Conservation (phyloP, 2,797 vertebrate species). For the Gadopsis marmoratus region DNA sequence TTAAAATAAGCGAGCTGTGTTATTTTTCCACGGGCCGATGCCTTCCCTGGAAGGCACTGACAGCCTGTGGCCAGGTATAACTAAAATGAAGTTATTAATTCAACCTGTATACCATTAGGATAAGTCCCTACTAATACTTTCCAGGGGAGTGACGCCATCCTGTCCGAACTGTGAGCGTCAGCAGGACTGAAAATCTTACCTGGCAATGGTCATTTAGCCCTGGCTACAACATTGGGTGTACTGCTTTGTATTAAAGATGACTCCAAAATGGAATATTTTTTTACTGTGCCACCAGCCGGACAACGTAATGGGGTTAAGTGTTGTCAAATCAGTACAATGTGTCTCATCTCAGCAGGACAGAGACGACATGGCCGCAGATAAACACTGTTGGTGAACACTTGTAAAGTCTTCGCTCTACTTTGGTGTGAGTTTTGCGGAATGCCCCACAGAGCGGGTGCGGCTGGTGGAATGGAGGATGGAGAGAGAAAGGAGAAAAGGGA, state of each 20-base stretch:
- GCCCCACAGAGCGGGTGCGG: neutral
- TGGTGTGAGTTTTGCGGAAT: constrained; percentile 14
- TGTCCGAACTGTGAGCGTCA: constrained; percentile 44
- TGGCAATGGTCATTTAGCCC: constrained; percentile 54
- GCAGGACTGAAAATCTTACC: constrained; percentile 58
- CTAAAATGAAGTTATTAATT: constrained; percentile 54
- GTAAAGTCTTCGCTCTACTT: constrained; percentile 17
- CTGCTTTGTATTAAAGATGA: constrained; percentile 65
- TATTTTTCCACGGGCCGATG: constrained; percentile 31
- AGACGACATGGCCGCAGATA: constrained; percentile 6
- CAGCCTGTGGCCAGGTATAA: constrained; percentile 48
- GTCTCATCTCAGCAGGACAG: constrained; percentile 30
- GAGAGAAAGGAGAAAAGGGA: neutral
- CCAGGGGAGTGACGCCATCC: constrained; percentile 55
- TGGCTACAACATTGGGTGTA: constrained; percentile 43
- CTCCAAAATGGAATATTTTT: constrained; percentile 55
- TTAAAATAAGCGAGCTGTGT: constrained; percentile 39
- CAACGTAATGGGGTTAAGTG: constrained; percentile 21
- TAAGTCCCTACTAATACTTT: constrained; percentile 58
- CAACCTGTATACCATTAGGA: constrained; percentile 57
- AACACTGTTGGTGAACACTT: constrained; percentile 15
- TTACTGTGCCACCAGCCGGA: constrained; percentile 38
- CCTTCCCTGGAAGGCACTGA: constrained; percentile 45
- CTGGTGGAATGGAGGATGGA: constrained; percentile 14
- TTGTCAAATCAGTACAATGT: constrained; percentile 52